phyloP scores from a whole-genome alignment of 2,888 invertebrate genomes.

The Papilio gigon region DNA sequence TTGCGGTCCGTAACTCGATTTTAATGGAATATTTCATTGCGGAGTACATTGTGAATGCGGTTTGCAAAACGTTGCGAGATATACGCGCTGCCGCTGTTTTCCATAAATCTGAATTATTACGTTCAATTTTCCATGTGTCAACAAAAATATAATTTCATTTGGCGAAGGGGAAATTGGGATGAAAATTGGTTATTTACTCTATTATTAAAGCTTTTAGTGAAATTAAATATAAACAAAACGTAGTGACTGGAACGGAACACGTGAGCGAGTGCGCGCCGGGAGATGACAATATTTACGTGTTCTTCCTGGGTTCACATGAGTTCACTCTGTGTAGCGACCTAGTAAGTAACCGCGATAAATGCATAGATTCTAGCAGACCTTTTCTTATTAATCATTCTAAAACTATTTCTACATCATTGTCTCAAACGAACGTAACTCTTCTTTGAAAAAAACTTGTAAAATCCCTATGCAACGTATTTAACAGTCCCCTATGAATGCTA shows the following conservation, averaged over 20 bases:
- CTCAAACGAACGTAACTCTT: no score
- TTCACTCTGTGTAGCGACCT: not conserved
- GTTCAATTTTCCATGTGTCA: constrained; percentile 40
- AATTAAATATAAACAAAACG: constrained; percentile 37
- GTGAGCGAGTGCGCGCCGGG: not conserved
- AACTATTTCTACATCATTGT: no score
- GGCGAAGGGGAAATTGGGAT: constrained; percentile 37
- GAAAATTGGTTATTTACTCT: constrained; percentile 41
- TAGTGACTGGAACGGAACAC: not conserved
- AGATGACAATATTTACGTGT: not conserved
- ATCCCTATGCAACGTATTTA: constrained; percentile 5
- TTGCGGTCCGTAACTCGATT: constrained; percentile 41
- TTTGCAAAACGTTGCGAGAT: constrained; percentile 33
- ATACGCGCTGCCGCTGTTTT: constrained; percentile 23
- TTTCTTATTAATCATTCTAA: no score
- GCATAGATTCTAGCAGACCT: not conserved
- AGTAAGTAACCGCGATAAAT: not conserved
- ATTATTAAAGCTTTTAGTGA: constrained; percentile 41
- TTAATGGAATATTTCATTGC: constrained; percentile 37
- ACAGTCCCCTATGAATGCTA: constrained; percentile 25
- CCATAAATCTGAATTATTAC: constrained; percentile 41
- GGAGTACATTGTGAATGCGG: constrained; percentile 36
- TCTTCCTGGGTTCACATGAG: not conserved
- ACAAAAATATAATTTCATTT: constrained; percentile 42
- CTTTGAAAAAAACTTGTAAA: not conserved